A percentile compares a stretch with the other conserved stretches of the same genome.
Evolutionary conservation across 2,113 vertebrate genomes (phyloP).

Genomic region (Erpornis zantholeuca): DNA sequence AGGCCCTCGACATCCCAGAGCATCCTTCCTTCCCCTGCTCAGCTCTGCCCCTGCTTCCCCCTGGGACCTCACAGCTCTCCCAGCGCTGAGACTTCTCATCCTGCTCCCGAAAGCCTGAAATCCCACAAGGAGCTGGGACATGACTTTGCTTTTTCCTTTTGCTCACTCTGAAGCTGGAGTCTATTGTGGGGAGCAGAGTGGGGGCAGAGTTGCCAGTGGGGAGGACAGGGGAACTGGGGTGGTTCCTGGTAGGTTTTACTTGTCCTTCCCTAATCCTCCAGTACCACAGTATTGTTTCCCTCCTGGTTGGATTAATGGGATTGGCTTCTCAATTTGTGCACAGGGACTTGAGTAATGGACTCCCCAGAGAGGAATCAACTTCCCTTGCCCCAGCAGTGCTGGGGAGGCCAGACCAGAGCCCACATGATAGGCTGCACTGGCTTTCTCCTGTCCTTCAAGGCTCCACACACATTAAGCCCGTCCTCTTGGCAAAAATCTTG

Average conservation of each 20-base stretch:
- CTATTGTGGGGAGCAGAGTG: accelerated
- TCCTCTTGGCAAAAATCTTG: not conserved
- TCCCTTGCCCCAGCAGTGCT: not conserved
- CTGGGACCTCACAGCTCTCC: not conserved
- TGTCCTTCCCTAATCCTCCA: not conserved
- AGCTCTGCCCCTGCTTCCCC: accelerated
- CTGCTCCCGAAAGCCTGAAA: not conserved
- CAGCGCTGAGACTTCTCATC: not conserved
- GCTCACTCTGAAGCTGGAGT: not conserved
- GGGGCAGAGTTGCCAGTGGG: not conserved
- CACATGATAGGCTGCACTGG: not conserved
- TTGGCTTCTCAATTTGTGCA: not conserved
- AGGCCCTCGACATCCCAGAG: accelerated
- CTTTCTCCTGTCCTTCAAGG: not conserved
- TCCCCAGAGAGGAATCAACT: not conserved
- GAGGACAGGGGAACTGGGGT: not conserved
- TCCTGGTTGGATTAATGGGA: not conserved
- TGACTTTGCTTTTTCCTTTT: not conserved
- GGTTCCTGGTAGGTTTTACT: not conserved
- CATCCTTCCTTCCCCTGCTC: not conserved
- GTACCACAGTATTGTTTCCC: not conserved
- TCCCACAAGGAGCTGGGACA: not conserved
- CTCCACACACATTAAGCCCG: not conserved
- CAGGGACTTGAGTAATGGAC: not conserved
- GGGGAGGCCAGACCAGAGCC: not conserved